Evolutionary conservation across 2,113 vertebrate species (phyloP).

Genomic region (Sitta europaea): DNA sequence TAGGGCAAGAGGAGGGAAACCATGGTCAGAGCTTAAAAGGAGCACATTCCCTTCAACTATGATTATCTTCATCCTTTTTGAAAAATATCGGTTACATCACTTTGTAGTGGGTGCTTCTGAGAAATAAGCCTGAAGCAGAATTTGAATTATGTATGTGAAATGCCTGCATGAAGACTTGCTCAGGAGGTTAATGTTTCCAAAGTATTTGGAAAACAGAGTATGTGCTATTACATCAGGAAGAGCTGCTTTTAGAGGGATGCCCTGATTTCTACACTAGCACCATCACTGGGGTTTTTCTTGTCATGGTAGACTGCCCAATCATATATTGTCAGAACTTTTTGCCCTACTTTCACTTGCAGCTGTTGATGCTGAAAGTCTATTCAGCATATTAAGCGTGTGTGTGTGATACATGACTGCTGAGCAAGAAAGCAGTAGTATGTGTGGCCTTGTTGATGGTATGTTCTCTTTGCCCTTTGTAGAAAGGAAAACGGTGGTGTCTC

Average conservation of each 20-base stretch:
- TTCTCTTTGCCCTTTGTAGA: neutral
- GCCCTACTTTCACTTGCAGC: neutral
- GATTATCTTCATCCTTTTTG: neutral
- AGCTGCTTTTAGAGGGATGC: neutral
- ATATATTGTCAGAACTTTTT: neutral
- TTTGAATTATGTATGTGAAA: constrained; percentile 37
- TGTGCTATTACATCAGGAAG: neutral
- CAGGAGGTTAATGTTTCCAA: neutral
- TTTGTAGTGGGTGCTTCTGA: constrained; percentile 5
- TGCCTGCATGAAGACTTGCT: neutral
- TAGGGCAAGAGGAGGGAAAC: neutral
- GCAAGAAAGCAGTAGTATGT: neutral
- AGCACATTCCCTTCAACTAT: neutral
- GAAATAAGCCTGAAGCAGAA: constrained; percentile 14
- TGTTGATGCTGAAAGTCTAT: neutral
- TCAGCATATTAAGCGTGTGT: neutral
- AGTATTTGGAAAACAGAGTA: neutral
- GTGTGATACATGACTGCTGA: neutral
- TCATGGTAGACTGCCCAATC: neutral
- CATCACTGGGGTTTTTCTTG: neutral
- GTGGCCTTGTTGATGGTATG: neutral
- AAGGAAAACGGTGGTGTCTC: neutral
- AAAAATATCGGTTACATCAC: neutral
- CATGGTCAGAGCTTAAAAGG: neutral
- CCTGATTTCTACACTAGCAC: neutral